These are phyloP conservation scores for Drosophila parabipectinata DNA, from an alignment of 1,140 invertebrate species.

Conservation along the genomic window DNA sequence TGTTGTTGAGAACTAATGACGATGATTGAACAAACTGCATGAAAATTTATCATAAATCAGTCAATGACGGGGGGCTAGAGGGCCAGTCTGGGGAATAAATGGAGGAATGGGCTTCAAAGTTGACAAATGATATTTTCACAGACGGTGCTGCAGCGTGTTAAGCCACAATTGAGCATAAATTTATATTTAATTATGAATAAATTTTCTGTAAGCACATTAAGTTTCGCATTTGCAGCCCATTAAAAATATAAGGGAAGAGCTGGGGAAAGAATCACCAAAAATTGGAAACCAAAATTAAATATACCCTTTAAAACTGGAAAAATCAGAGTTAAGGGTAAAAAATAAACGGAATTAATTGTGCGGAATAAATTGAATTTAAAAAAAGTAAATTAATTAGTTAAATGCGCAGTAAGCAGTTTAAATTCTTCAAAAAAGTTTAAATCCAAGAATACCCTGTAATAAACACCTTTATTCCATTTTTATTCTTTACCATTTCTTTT, in stretches of 20 bases:
- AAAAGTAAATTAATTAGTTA: background rate
- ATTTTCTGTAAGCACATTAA: conserved; percentile 76
- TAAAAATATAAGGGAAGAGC: conserved; percentile 21
- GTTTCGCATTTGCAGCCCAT: conserved; percentile 75
- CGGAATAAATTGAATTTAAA: conserved; percentile 1
- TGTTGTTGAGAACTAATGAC: conserved; percentile 51
- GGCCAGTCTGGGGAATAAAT: no score
- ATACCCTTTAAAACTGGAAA: background rate
- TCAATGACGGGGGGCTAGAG: background rate
- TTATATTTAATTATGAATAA: conserved; percentile 83
- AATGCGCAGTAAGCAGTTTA: background rate
- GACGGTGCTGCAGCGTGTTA: conserved; percentile 50
- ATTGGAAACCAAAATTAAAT: conserved; percentile 12
- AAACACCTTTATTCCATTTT: background rate
- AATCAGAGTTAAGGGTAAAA: background rate
- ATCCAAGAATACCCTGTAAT: background rate
- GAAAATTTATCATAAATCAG: conserved; percentile 32
- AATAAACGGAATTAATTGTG: background rate
- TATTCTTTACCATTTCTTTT: background rate
- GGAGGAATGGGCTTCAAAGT: conserved; percentile 13
- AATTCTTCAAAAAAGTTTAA: background rate
- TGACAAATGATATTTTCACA: conserved; percentile 49
- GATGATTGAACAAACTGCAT: conserved; percentile 35
- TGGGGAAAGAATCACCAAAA: background rate
- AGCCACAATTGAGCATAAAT: conserved; percentile 79